Percentiles rank a stretch among this genome's conserved stretches.
These are phyloP conservation scores for Mionectes olivaceus DNA, from an alignment of 2,797 vertebrate species.

Conservation along the genomic window DNA sequence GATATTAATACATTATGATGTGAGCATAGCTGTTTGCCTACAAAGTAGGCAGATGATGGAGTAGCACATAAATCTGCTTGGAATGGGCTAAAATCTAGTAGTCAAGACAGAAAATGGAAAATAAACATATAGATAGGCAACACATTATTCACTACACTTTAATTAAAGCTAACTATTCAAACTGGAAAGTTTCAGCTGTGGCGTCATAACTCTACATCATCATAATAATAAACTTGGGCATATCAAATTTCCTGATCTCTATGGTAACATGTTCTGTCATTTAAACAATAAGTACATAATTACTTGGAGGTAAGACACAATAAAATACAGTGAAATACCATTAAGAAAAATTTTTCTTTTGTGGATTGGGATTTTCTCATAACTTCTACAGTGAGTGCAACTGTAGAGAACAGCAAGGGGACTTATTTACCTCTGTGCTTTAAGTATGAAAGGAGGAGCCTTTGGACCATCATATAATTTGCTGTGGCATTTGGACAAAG, in stretches of 20 bases:
- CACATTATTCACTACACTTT: not conserved
- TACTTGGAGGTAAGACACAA: not conserved
- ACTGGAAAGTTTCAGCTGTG: not conserved
- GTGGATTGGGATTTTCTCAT: not conserved
- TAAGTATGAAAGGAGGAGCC: not conserved
- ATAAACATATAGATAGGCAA: not conserved
- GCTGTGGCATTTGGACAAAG: not conserved
- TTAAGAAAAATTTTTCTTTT: not conserved
- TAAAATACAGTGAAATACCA: not conserved
- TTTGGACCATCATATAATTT: not conserved
- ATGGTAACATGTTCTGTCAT: not conserved
- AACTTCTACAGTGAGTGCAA: not conserved
- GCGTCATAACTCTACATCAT: not conserved
- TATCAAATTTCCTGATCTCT: not conserved
- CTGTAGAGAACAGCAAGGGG: not conserved
- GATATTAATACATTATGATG: not conserved
- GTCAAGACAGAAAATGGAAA: not conserved
- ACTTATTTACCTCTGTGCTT: not conserved
- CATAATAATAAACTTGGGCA: not conserved
- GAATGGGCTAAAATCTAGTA: not conserved
- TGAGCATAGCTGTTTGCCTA: not conserved
- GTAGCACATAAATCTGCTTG: not conserved
- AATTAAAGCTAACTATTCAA: slow-evolving; percentile 14
- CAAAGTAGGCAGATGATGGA: not conserved
- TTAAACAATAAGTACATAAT: not conserved